Base-by-base conservation (phyloP, 2,797 vertebrate species). In the Gobionotothen gibberifrons region DNA sequence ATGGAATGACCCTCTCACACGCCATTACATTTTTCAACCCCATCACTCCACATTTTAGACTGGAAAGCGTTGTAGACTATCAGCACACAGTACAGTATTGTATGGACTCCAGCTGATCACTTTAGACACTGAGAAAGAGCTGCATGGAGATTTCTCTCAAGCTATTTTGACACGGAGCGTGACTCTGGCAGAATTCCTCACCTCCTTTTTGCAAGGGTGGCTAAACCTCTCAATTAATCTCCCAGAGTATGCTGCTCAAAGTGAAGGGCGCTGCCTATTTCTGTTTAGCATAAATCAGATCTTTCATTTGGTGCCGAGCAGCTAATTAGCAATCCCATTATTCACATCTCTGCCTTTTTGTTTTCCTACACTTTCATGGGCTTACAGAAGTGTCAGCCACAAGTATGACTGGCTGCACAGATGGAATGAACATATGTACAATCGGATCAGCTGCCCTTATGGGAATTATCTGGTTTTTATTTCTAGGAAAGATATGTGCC, bases 131-230 rank as follows among this genome's bases (percentile, higher is more conserved):
- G 63, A 59, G 76, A 65, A 62, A 68, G 67, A 51, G 60, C 68
- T 46, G 48, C 66, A 21, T 54, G 9, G 66, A 74, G 55, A 76
- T 82, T 87, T 90, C 55, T 68, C 78, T 74, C 62, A 15, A 91
- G 77, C 76, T 80, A 76, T 86, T 87, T 73, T 70, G 76, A 85
- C 81, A 65, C n/a, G 8, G 66, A 89, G 87, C 84, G 83, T 89
- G 86, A 91, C 82, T 89, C 47, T 4, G 72, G 78, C 63, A 63
- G 76, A 86, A 85, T 87, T 89, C 85, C 73, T 89, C 81, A 64
- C 71, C 72, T 81, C 57, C 64, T 43, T 64, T 36, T 52, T 59
- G 56, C 74, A 39, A 53, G 57, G 74, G 64, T 78, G 79, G 51
- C 57, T 59, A 60, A 78, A 81, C 62, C 72, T 74, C 69, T 82